Percentiles rank a stretch among this genome's conserved stretches.
Conservation (phyloP, 2,888 invertebrate species). For the Stenodema calcarata region DNA sequence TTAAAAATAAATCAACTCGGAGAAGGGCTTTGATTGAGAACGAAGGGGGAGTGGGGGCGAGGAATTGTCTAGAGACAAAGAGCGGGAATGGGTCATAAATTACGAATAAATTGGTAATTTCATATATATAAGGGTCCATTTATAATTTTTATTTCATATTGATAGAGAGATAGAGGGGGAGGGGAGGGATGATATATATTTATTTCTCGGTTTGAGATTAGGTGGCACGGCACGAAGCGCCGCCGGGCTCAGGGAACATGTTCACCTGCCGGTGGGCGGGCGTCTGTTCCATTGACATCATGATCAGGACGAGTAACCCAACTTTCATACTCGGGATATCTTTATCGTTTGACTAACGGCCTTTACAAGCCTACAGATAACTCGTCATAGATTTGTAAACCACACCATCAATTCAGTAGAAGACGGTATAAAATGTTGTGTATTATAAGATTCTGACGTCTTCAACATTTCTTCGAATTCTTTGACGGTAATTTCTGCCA, state of each 20-base stretch:
- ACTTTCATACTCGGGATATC: neutral
- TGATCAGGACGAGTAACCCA: neutral
- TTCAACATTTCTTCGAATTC: too few relatives aligned
- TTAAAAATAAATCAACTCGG: constrained; percentile 27
- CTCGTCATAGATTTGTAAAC: too few relatives aligned
- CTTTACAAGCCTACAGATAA: neutral
- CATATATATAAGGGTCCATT: constrained; percentile 42
- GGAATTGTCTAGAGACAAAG: neutral
- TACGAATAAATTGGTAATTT: constrained; percentile 47
- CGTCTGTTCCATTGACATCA: constrained; percentile 33
- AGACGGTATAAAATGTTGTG: too few relatives aligned
- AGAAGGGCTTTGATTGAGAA: neutral
- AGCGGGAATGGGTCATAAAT: constrained; percentile 14
- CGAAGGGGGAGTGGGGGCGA: neutral
- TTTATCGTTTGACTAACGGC: neutral
- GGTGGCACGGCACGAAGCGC: constrained; percentile 45
- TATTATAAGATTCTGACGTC: too few relatives aligned
- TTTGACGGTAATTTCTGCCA: too few relatives aligned
- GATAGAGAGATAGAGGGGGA: constrained; percentile 28
- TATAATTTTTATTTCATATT: constrained; percentile 48
- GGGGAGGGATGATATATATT: constrained; percentile 34
- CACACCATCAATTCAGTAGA: too few relatives aligned
- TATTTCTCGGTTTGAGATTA: constrained; percentile 20
- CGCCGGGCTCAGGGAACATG: constrained; percentile 15
- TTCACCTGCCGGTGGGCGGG: constrained; percentile 44